Conservation (phyloP, 1,140 invertebrate species). For the Heliconius eleuchia region DNA sequence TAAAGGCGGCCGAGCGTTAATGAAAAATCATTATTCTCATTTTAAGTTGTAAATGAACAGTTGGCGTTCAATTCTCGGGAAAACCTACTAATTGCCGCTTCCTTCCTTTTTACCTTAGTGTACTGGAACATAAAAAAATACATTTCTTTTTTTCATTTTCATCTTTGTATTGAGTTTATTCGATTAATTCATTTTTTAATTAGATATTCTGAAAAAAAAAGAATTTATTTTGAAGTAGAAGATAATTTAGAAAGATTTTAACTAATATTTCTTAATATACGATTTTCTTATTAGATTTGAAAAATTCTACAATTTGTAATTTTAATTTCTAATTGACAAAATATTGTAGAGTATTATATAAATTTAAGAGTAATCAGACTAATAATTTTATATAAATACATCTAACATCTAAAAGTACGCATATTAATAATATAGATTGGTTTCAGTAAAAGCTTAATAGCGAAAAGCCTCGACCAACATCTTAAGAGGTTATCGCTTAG, state of each 20-base stretch:
- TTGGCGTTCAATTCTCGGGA: slow-evolving; percentile 25
- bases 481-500: no score
- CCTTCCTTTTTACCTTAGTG: slow-evolving; percentile 21
- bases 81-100: slow-evolving; percentile 23
- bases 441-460: no score
- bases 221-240: no score
- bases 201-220: neutral
- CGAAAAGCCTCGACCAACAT: no score
- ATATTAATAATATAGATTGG: no score
- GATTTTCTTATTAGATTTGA: no score
- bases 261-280: no score
- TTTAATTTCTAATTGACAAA: no score
- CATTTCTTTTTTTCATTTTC: neutral
- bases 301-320: no score
- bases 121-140: neutral
- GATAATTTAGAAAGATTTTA: no score
- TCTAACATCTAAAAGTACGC: no score
- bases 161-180: neutral
- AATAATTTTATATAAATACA: no score
- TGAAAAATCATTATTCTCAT: slow-evolving; percentile 75
- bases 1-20: slow-evolving; percentile 67
- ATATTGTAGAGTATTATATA: neutral
- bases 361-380: neutral
- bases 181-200: neutral
- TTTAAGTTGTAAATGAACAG: slow-evolving; percentile 64